Base-by-base conservation (phyloP, 2,113 vertebrate species). In the Proteles cristata region DNA sequence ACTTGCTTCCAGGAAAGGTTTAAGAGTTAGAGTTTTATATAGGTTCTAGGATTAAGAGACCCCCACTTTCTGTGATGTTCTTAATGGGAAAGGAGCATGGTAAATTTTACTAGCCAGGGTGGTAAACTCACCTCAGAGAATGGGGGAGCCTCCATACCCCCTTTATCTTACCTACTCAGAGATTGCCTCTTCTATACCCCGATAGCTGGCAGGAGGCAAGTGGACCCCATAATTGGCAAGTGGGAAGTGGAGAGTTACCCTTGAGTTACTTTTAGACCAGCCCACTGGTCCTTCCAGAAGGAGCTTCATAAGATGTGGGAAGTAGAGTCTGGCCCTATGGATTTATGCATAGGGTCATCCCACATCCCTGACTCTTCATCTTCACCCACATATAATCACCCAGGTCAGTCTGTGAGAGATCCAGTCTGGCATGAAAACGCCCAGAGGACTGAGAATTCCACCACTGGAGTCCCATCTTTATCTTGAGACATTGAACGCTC, bases 281-380 rank as follows among this genome's bases (percentile, higher is more conserved):
- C 5, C 55, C 50, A 28, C 19, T 14, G 3, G 23, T 16, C 12
- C 63, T 94, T 53, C 55, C 68, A 74, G 16, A 26, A 50, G 45
- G 35, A 79, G 8, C 43, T 0, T 87, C 28, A 33, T 5, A 7
- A 19, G 58, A 39, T 15, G 4, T n/a, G 10, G 48, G 19, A 10
- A 65, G 43, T 31, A 7, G 45, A 80, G 14, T 35, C 69, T 55
- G 45, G 73, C 25, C 35, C 16, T 45, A 5, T 7, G 14, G 53
- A 68, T n/a, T 94, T 53, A 48, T 53, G 43, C 19, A 25, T 7
- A 45, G 28, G 17, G 21, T 25, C 45, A 14, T 35, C 73, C 4
- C 3, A 6, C 8, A 39, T 7, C 63, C 48, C n/a, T 3, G 0
- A 6, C 45, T 23, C 25, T 9, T 71, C n/a, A 63, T 14, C 61